Base-by-base conservation (phyloP, 2,113 vertebrate species). In the Dicerorhinus sumatrensis region DNA sequence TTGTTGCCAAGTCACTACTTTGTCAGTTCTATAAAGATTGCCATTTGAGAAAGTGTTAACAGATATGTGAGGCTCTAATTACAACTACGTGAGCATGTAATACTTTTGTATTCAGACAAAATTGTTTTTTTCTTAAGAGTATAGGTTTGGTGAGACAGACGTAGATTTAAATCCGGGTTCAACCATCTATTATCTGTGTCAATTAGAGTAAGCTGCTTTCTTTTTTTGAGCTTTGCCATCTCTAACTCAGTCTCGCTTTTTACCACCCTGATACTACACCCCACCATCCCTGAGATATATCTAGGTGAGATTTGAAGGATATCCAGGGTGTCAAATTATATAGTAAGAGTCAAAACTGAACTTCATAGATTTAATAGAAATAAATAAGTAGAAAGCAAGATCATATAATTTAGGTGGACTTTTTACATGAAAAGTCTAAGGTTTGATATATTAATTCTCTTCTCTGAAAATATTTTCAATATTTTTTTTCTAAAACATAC, bases 381-480 rank as follows among this genome's bases (percentile, higher is more conserved):
- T 65, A 89, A 58, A 60, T 62, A 75, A 79, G 33, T 48, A 69
- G 33, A 58, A 75, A 67, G 79, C 6, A 80, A 76, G 3, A 62
- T 65, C 4, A 21, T 91, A 70, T 31, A 6, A 85, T 69, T 75
- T 89, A 3, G n/a, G 29, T 89, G 31, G 21, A 25, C 3, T 95
- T 91, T 89, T n/a, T 65, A 58, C n/a, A 91, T n/a, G 25, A 81
- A 58, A 46, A 51, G 13, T 48, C 16, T 79, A 14, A 72, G 18
- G 21, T 83, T 56, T 75, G 20, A 42, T 65, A 16, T 60, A 75
- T 39, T 46, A 76, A 70, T 83, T 72, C 31, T 75, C 36, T 76
- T 72, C 17, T 84, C 54, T 67, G 56, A 91, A 96, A 89, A 82
- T 86, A 58, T 65, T 77, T 94, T 89, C 54, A 56, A 42, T 75